These are phyloP conservation scores for Drosophila lacteicornis DNA, from an alignment of 1,140 invertebrate genomes.

Conservation along the genomic window DNA sequence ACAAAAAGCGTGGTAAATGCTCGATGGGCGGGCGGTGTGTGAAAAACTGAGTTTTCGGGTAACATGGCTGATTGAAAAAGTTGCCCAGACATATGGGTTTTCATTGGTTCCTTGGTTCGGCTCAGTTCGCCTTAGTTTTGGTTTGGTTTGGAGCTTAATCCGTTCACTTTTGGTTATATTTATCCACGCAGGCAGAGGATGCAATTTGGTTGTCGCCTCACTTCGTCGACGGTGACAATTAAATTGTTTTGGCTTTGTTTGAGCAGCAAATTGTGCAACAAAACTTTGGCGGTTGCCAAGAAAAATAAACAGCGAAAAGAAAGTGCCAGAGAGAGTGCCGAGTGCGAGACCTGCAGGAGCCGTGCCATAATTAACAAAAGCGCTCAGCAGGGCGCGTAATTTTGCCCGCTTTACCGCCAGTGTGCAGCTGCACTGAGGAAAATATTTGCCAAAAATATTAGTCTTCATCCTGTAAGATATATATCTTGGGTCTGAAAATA, in stretches of 20 bases:
- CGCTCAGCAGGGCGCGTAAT: constrained; percentile 79
- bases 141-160: constrained; percentile 16
- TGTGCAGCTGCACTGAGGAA: constrained; percentile 7
- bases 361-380: constrained; percentile 80
- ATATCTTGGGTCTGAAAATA: not conserved
- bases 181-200: constrained; percentile 43
- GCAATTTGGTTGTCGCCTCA: constrained; percentile 50
- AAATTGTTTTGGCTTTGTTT: constrained; percentile 83
- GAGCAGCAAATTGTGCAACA: constrained; percentile 80
- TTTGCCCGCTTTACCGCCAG: constrained; percentile 61
- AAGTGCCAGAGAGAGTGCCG: constrained; percentile 21
- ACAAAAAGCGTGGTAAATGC: constrained; percentile 21
- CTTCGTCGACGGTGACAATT: constrained; percentile 69
- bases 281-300: constrained; percentile 76
- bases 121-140: not conserved
- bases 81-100: constrained; percentile 45
- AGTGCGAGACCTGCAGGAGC: constrained; percentile 50
- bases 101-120: not conserved
- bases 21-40: constrained; percentile 4
- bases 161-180: constrained; percentile 21
- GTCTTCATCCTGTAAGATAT: rapidly evolving
- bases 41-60: constrained; percentile 43
- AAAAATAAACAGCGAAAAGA: constrained; percentile 61
- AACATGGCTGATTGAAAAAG: constrained; percentile 47
- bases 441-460: not conserved